Percentiles rank a stretch among this genome's conserved stretches.
phyloP scores from a whole-genome alignment of 2,113 vertebrate genomes.

The Sisor rabdophorus region DNA sequence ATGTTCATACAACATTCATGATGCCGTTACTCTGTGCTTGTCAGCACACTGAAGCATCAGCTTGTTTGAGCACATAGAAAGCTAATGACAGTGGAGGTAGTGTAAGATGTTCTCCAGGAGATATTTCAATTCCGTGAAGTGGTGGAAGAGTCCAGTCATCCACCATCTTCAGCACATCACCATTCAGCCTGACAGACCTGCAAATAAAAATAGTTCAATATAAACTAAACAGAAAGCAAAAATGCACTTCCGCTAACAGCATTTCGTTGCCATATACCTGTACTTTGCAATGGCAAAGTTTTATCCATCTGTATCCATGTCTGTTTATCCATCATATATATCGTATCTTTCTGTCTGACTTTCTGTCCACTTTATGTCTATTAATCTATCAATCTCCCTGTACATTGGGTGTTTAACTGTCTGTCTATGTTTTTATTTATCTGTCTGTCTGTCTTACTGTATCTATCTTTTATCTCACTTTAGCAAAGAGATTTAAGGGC shows the following conservation, averaged over 20 bases:
- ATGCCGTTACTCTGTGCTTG: not conserved
- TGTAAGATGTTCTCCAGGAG: conserved; percentile 60
- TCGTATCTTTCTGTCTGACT: too few relatives aligned
- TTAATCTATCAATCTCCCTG: too few relatives aligned
- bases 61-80: conserved; percentile 82
- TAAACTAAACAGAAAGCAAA: not conserved
- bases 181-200: conserved; percentile 79
- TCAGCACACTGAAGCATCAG: conserved; percentile 70
- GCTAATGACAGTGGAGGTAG: conserved; percentile 81
- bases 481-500: too few relatives aligned
- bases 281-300: too few relatives aligned
- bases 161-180: conserved; percentile 77
- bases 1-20: not conserved
- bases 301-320: too few relatives aligned
- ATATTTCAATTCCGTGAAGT: conserved; percentile 65
- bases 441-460: too few relatives aligned
- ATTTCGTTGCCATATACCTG: too few relatives aligned
- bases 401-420: too few relatives aligned
- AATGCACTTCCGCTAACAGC: conserved; percentile 4
- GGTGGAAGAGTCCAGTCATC: conserved; percentile 78
- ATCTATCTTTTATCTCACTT: too few relatives aligned
- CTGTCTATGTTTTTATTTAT: too few relatives aligned
- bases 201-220: not conserved
- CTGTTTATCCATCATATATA: too few relatives aligned
- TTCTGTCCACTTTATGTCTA: too few relatives aligned